Conservation (phyloP, 1,140 invertebrate species). For the Eupristina koningsbergeri region DNA sequence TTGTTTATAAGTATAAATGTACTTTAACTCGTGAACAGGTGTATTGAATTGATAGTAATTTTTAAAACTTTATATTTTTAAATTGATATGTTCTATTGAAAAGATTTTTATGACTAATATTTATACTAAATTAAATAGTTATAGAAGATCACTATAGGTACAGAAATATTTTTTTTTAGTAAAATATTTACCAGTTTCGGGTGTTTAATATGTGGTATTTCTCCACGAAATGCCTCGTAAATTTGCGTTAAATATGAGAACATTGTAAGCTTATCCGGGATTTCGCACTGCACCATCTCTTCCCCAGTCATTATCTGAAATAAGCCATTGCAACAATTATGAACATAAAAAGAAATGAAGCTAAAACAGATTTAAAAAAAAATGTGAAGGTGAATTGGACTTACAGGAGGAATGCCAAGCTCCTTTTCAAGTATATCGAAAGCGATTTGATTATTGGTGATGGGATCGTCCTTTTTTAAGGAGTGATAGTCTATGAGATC, state of each 20-base stretch:
- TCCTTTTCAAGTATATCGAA: constrained; percentile 88
- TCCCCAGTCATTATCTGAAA: constrained; percentile 82
- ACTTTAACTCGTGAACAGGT: too few relatives aligned
- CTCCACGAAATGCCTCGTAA: constrained; percentile 86
- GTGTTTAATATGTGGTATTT: constrained; percentile 87
- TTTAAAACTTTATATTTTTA: too few relatives aligned
- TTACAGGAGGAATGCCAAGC: constrained; percentile 82
- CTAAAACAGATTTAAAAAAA: too few relatives aligned
- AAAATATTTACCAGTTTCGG: constrained; percentile 78
- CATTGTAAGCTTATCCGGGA: constrained; percentile 84
- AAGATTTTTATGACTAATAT: too few relatives aligned
- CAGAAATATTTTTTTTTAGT: too few relatives aligned
- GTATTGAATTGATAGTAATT: too few relatives aligned
- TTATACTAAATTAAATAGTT: too few relatives aligned
- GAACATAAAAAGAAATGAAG: not conserved
- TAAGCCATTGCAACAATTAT: not conserved
- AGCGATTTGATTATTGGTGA: constrained; percentile 85
- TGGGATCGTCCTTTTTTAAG: constrained; percentile 78
- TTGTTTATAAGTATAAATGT: too few relatives aligned
- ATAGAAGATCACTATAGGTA: too few relatives aligned
- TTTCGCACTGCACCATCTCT: constrained; percentile 82
- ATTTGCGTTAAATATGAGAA: constrained; percentile 90
- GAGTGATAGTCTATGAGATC: constrained; percentile 85
- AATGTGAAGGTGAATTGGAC: too few relatives aligned
- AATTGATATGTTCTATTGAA: too few relatives aligned